Base-by-base conservation (phyloP, 2,888 invertebrate genomes). In the Trichopoda pennipes region DNA sequence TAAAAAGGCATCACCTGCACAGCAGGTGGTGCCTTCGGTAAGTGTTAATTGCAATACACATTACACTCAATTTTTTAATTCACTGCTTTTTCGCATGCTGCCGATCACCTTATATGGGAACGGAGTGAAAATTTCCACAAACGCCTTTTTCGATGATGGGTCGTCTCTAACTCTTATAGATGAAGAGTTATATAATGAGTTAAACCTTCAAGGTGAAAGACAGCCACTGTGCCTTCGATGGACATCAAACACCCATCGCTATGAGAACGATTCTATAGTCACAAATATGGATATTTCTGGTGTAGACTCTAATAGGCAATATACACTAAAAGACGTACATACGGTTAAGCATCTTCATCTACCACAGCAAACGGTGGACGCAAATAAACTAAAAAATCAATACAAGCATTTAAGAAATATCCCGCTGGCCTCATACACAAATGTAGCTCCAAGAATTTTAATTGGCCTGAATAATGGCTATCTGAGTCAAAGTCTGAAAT, bases 391-490 rank as follows among this genome's bases (percentile, higher is more conserved):
- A 17, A 17, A 58, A 14, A 10, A 58, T 19, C 19, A 58, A 35
- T 56, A 56, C 12, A 56, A 4, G 7, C 6, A 56, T 17, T 56
- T 56, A 32, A 56, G 17, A 10, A n/a, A 35, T 4, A 35, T 56
- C 9, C 56, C 56, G 3, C 32, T 56, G 17, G 12, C 4, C 1
- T 58, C 58, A 12, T 58, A 58, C 14, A 12, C 6, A 17, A 35
- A 58, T 19, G 58, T 19, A 12, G 19, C 17, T 6, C 35, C 38
- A 38, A 17, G 35, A 1, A 58, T 58, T 19, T 38, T 58, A 12
- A 58, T 58, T 12, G 58, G 58, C 12, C 14, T 58, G 6, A 58
- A 58, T 35, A 58, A 58, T 17, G 19, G 35, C 35, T n/a, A 10
- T 17, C n/a, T n/a, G n/a, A 35, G 58, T 12, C 19, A 53, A 16